A percentile compares a stretch with the other conserved stretches of the same genome.
These are phyloP conservation scores for Drosophila serrata DNA, from an alignment of 1,140 invertebrate species.

Conservation along the genomic window DNA sequence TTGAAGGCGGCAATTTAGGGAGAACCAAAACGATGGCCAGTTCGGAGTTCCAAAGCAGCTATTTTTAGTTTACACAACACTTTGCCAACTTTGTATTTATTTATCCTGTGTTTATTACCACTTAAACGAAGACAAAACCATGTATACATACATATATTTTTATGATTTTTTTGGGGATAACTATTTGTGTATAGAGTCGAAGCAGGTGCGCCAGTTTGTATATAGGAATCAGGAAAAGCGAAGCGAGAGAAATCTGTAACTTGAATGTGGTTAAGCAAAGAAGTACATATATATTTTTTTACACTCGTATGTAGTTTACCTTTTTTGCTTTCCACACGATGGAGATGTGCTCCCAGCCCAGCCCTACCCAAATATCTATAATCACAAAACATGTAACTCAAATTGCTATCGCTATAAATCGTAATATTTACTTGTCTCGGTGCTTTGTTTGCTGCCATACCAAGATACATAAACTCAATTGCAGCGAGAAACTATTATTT, in stretches of 20 bases:
- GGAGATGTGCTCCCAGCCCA: constrained; percentile 8
- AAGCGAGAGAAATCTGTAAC: constrained; percentile 34
- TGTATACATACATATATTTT: constrained; percentile 47
- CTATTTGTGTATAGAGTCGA: constrained; percentile 41
- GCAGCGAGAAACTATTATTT: constrained; percentile 36
- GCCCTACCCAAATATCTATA: constrained; percentile 11
- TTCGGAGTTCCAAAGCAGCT: constrained; percentile 69
- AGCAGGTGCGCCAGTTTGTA: constrained; percentile 56
- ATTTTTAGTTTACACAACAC: constrained; percentile 41
- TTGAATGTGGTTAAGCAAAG: constrained; percentile 54
- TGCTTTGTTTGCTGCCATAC: constrained; percentile 45
- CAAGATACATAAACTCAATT: constrained; percentile 27
- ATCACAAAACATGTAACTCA: constrained; percentile 46
- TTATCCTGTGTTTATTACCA: constrained; percentile 58
- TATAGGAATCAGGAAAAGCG: constrained; percentile 37
- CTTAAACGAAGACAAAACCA: constrained; percentile 37
- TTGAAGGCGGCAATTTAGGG: constrained; percentile 9
- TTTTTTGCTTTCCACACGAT: constrained; percentile 55
- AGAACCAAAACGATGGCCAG: constrained; percentile 45
- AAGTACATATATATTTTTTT: constrained; percentile 72
- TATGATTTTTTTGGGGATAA: constrained; percentile 36
- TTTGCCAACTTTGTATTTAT: constrained; percentile 83
- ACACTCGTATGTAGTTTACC: constrained; percentile 64
- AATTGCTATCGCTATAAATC: constrained; percentile 38
- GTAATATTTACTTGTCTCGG: constrained; percentile 36